phyloP scores from a whole-genome alignment of 2,113 vertebrate genomes.

The Notothenia rossii region DNA sequence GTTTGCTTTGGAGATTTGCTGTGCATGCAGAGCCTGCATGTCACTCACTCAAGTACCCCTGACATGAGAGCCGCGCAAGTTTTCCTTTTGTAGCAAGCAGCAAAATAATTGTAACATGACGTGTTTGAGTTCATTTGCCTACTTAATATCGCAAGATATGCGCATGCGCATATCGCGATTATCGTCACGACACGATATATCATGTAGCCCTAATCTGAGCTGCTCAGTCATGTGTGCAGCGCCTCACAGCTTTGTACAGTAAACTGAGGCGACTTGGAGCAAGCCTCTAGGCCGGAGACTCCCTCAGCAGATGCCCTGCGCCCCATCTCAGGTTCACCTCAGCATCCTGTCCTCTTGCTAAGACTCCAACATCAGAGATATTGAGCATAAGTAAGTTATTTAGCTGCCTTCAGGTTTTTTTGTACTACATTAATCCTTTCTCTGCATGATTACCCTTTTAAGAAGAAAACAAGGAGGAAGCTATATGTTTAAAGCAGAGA shows the following conservation, averaged over 20 bases:
- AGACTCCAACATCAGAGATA: neutral
- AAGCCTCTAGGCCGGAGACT: conserved; percentile 23
- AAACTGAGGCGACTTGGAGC: conserved; percentile 24
- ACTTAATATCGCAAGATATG: no score
- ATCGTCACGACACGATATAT: no score
- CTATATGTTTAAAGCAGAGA: neutral
- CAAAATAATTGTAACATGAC: no score
- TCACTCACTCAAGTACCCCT: no score
- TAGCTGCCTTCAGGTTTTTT: neutral
- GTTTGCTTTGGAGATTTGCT: no score
- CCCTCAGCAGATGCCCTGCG: conserved; percentile 36
- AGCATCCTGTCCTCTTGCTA: neutral
- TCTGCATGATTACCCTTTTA: no score
- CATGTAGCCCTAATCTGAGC: neutral
- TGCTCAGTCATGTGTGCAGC: conserved; percentile 53
- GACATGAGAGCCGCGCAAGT: no score
- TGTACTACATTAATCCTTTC: no score
- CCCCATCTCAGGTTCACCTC: conserved; percentile 38
- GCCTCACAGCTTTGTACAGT: conserved; percentile 31
- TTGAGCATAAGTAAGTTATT: neutral
- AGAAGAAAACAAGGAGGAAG: neutral
- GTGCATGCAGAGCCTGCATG: no score
- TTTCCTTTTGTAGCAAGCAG: no score
- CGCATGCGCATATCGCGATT: no score
- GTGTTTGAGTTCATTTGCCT: no score